Conservation (phyloP, 2,113 vertebrate genomes). For the Lampris megalopsis region DNA sequence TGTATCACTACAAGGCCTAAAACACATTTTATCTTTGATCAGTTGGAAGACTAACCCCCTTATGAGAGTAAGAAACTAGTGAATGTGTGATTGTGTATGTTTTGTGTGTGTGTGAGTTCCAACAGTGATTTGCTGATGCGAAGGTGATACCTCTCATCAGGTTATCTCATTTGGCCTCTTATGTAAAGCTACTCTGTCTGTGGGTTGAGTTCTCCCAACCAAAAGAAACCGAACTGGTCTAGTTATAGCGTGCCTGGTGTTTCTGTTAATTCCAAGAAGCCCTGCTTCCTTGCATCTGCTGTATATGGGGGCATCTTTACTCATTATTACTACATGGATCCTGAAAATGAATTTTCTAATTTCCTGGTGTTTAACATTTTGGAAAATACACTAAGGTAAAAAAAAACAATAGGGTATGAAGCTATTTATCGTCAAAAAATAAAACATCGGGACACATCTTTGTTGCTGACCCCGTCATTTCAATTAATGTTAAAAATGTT, state of each 20-base stretch:
- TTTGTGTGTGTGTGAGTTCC: constrained; percentile 13
- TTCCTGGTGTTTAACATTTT: not conserved
- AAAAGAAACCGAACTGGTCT: constrained; percentile 49
- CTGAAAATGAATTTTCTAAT: constrained; percentile 16
- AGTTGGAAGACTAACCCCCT: constrained; percentile 74
- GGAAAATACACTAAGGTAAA: not conserved
- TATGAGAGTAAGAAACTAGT: constrained; percentile 24
- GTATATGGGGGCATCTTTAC: constrained; percentile 22
- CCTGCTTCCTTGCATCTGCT: constrained; percentile 36
- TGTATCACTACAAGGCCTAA: constrained; percentile 92
- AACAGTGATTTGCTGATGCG: constrained; percentile 37
- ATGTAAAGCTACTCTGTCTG: not conserved
- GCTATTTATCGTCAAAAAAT: too few species aligned
- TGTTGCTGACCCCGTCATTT: not conserved
- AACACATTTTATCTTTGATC: constrained; percentile 80
- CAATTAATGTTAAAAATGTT: not conserved
- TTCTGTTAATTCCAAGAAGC: constrained; percentile 38
- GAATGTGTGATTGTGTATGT: constrained; percentile 41
- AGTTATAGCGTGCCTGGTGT: constrained; percentile 15
- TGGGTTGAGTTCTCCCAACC: constrained; percentile 34
- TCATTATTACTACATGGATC: not conserved
- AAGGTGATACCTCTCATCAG: constrained; percentile 34
- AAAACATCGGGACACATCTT: too few species aligned
- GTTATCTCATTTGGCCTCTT: constrained; percentile 8
- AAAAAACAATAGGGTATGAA: not conserved